A percentile compares a stretch with the other conserved stretches of the same genome.
Conservation (phyloP, 1,140 invertebrate genomes). For the Yoshiicerus persimilis region DNA sequence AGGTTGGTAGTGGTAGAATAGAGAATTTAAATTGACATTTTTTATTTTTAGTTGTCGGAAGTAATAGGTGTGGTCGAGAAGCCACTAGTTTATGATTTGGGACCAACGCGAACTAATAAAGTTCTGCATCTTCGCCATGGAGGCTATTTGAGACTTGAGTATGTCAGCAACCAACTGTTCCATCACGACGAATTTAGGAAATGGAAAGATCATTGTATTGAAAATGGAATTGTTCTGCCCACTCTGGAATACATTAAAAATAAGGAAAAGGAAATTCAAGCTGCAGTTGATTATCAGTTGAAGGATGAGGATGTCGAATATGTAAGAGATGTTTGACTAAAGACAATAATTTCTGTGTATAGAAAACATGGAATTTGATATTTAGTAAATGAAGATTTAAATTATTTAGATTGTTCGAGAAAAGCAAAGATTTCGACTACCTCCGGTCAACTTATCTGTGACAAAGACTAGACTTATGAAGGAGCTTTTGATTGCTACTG, state of each 20-base stretch:
- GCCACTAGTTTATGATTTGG: slow-evolving; percentile 88
- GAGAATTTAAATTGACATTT: too few species aligned
- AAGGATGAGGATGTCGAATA: slow-evolving; percentile 78
- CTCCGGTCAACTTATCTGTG: slow-evolving; percentile 96
- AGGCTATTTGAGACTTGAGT: slow-evolving; percentile 88
- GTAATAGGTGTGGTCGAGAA: slow-evolving; percentile 94
- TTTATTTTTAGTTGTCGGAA: slow-evolving; percentile 72
- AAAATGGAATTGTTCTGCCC: slow-evolving; percentile 76
- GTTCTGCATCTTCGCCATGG: slow-evolving; percentile 76
- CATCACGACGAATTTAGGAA: slow-evolving; percentile 89
- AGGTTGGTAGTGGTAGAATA: too few species aligned
- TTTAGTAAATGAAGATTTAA: too few species aligned
- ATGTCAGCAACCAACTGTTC: slow-evolving; percentile 95
- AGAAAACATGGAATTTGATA: too few species aligned
- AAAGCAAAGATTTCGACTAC: slow-evolving; percentile 87
- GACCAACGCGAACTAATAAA: slow-evolving; percentile 90
- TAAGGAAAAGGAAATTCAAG: slow-evolving; percentile 85
- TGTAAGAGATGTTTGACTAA: too few species aligned
- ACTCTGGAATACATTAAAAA: slow-evolving; percentile 78
- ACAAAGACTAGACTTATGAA: slow-evolving; percentile 94
- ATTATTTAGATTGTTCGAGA: slow-evolving; percentile 82
- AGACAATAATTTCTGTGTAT: too few species aligned
- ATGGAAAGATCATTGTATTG: slow-evolving; percentile 82
- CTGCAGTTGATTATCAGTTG: slow-evolving; percentile 84
- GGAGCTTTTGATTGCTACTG: slow-evolving; percentile 70